Percentiles rank a stretch among this genome's conserved stretches.
These are phyloP conservation scores for Sturmia bella DNA, from an alignment of 2,888 invertebrate genomes.

Conservation along the genomic window DNA sequence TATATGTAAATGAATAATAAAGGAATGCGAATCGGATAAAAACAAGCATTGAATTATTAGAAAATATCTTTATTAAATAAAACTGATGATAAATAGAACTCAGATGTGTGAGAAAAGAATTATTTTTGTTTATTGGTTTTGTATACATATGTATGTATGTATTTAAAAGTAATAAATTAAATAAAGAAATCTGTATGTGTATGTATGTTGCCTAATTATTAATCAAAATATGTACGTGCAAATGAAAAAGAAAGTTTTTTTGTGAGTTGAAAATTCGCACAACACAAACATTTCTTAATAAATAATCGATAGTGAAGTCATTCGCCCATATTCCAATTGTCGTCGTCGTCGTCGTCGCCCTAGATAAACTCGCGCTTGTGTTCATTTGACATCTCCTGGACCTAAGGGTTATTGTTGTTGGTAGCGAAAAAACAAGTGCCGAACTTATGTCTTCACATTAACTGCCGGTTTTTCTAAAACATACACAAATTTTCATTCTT, in stretches of 20 bases:
- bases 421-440: no score
- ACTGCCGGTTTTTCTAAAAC: no score
- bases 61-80: conserved; percentile 31
- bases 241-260: conserved; percentile 42
- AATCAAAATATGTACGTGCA: conserved; percentile 61
- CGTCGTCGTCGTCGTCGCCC: no score
- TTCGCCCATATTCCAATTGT: no score
- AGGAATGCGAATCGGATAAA: background rate
- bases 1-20: conserved; percentile 23
- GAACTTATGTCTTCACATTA: no score
- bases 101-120: conserved; percentile 35
- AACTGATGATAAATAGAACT: background rate
- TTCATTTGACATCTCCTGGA: no score
- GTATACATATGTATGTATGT: no score
- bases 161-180: conserved; percentile 47
- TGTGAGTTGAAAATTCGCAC: conserved; percentile 33
- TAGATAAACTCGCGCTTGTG: no score
- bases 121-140: conserved; percentile 59
- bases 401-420: no score
- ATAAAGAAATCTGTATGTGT: conserved; percentile 55
- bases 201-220: conserved; percentile 62
- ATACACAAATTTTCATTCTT: no score
- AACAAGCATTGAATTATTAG: conserved; percentile 7
- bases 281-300: conserved; percentile 29
- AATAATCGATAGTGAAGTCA: no score